Conservation (phyloP, 2,888 invertebrate species). For the Apantesis nais region DNA sequence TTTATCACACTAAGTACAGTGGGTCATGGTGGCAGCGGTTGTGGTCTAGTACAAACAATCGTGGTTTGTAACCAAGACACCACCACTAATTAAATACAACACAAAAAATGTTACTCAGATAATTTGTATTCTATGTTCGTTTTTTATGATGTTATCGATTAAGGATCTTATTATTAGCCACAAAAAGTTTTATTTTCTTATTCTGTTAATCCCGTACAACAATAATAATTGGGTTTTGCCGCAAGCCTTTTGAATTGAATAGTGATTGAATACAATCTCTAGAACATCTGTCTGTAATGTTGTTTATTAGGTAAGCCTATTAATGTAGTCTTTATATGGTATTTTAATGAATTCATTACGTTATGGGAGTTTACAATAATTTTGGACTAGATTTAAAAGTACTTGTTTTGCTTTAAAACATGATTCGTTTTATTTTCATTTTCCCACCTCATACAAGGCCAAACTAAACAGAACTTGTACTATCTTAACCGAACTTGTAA, state of each 20-base stretch:
- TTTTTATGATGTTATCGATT: conserved; percentile 14
- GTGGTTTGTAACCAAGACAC: conserved; percentile 20
- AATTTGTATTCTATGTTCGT: background rate
- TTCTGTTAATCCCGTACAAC: conserved; percentile 23
- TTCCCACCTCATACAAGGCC: background rate
- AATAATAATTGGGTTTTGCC: conserved; percentile 25
- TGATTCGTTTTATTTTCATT: background rate
- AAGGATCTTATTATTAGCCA: conserved; percentile 14
- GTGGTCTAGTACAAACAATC: conserved; percentile 18
- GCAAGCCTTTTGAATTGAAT: conserved; percentile 18
- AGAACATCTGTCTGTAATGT: conserved; percentile 8
- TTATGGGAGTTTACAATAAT: background rate
- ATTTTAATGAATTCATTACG: background rate
- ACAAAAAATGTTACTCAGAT: conserved; percentile 16
- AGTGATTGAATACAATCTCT: conserved; percentile 16
- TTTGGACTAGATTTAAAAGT: too few relatives aligned
- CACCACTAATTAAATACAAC: conserved; percentile 22
- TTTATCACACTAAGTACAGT: conserved; percentile 11
- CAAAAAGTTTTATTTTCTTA: conserved; percentile 12
- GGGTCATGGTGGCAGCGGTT: conserved; percentile 21
- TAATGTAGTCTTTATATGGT: background rate
- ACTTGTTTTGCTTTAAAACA: background rate
- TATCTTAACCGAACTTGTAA: background rate
- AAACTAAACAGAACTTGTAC: background rate
- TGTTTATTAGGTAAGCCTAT: conserved; percentile 1